Evolutionary conservation across 2,797 vertebrate species (phyloP).

Genomic region (Mycteria americana): DNA sequence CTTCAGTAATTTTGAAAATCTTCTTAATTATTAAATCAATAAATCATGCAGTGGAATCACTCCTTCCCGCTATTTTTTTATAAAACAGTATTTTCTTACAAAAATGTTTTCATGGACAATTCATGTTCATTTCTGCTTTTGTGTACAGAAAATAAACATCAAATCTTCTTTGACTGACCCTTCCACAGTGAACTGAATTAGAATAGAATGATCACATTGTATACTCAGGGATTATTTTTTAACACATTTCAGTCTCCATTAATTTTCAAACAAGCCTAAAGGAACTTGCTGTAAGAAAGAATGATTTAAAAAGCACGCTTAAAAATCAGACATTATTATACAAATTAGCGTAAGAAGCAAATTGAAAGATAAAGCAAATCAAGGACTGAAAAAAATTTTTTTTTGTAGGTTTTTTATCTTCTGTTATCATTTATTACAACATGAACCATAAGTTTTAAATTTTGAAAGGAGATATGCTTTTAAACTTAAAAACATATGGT

Average conservation of each 20-base stretch:
- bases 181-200: background rate
- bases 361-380: background rate
- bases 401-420: background rate
- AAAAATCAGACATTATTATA: background rate
- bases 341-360: background rate
- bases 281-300: background rate
- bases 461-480: background rate
- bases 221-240: background rate
- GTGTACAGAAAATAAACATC: background rate
- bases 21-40: background rate
- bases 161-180: background rate
- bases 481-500: background rate
- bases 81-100: background rate
- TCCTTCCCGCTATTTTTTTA: background rate
- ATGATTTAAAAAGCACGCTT: background rate
- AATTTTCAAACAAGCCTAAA: background rate
- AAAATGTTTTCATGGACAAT: background rate
- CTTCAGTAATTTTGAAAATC: background rate
- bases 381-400: background rate
- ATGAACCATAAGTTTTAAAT: background rate
- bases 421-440: background rate
- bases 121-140: background rate
- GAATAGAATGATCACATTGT: background rate
- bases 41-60: background rate
- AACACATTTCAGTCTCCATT: background rate